Evolutionary conservation across 2,888 invertebrate species (phyloP).

Genomic region (Drosophila subsilvestris): DNA sequence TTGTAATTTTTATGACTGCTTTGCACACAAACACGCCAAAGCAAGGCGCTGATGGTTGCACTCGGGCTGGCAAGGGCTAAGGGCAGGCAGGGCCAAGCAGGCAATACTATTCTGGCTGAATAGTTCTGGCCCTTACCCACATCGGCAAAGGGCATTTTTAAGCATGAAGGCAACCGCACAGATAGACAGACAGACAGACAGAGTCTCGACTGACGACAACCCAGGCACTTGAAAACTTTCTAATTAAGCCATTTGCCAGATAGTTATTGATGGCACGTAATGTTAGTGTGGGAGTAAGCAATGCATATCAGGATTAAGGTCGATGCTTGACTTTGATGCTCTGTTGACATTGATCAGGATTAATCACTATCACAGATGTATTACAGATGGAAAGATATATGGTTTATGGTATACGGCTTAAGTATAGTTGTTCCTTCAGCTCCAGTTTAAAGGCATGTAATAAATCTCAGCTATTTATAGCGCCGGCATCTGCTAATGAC

Average conservation of each 20-base stretch:
- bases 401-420: neutral
- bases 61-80: conserved; percentile 13
- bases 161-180: conserved; percentile 1
- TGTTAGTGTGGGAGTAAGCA: conserved; percentile 25
- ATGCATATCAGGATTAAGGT: conserved; percentile 4
- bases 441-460: neutral
- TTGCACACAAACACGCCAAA: conserved; percentile 81
- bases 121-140: conserved; percentile 35
- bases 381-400: no score
- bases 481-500: conserved; percentile 13
- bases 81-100: conserved; percentile 26
- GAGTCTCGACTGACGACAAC: conserved; percentile 37
- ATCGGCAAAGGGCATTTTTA: conserved; percentile 12
- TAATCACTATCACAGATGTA: no score
- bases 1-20: conserved; percentile 81
- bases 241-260: conserved; percentile 64
- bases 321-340: neutral
- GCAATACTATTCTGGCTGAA: conserved; percentile 19
- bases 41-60: conserved; percentile 79
- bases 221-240: conserved; percentile 62
- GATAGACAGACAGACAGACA: conserved; percentile 3
- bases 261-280: conserved; percentile 36
- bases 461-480: conserved; percentile 29
- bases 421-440: neutral
- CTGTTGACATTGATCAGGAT: neutral